Percentiles rank a stretch among this genome's conserved stretches.
phyloP scores from a whole-genome alignment of 2,113 vertebrate genomes.

The Rhea americana region DNA sequence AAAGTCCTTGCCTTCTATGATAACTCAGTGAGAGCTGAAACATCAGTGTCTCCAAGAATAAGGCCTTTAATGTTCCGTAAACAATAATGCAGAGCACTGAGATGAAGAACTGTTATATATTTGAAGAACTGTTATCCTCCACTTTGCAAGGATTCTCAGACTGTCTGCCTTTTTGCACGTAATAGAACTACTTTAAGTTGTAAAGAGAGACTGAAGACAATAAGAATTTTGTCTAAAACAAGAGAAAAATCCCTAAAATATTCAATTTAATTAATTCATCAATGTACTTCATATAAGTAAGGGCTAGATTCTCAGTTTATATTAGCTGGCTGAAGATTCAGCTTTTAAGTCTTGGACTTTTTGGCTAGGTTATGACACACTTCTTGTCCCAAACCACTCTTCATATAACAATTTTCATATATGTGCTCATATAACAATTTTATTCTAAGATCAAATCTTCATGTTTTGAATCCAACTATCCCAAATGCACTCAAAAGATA shows the following conservation, averaged over 20 bases:
- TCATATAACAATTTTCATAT: not conserved
- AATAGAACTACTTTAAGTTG: not conserved
- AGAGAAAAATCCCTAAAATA: not conserved
- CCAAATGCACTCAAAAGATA: not conserved
- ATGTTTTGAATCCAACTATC: not conserved
- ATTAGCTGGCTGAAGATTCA: not conserved
- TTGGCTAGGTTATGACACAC: not conserved
- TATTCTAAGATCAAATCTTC: not conserved
- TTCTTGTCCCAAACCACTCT: not conserved
- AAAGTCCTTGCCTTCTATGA: not conserved
- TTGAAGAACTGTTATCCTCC: too few species aligned
- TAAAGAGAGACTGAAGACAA: not conserved
- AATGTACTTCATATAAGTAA: not conserved
- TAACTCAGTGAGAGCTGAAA: not conserved
- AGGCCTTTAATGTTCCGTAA: not conserved
- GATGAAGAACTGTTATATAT: not conserved
- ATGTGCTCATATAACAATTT: not conserved
- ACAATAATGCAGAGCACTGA: not conserved
- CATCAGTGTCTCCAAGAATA: not conserved
- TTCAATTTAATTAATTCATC: not conserved
- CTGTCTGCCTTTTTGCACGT: not conserved
- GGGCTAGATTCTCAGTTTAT: not conserved
- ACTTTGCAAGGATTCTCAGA: not conserved
- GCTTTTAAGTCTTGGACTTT: not conserved
- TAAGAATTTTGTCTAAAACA: not conserved